phyloP scores from a whole-genome alignment of 2,113 vertebrate species.

The Phaetusa simplex region DNA sequence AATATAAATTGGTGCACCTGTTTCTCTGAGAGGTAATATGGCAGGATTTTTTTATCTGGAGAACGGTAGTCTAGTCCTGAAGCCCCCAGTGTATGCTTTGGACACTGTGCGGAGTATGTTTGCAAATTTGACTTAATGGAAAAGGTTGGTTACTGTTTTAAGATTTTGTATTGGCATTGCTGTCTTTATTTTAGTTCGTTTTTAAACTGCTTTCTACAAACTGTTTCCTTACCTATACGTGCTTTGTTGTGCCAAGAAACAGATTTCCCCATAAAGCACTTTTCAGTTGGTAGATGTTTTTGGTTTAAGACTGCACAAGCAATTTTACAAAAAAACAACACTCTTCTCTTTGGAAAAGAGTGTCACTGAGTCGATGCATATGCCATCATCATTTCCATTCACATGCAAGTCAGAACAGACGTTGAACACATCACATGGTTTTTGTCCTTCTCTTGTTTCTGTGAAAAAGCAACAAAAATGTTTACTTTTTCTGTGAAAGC shows the following conservation, averaged over 20 bases:
- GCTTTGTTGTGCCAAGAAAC: not conserved
- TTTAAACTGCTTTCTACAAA: not conserved
- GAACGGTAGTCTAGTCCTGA: not conserved
- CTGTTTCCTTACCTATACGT: not conserved
- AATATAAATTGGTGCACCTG: not conserved
- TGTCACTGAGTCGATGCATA: not conserved
- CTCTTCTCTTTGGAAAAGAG: not conserved
- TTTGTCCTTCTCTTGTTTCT: constrained; percentile 7
- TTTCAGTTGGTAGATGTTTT: not conserved
- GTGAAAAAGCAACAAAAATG: not conserved
- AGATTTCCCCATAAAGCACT: not conserved
- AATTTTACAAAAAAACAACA: not conserved
- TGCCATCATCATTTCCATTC: not conserved
- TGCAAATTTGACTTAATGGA: not conserved
- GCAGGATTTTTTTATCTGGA: not conserved
- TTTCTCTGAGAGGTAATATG: not conserved
- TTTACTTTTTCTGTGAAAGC: not conserved
- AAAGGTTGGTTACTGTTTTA: not conserved
- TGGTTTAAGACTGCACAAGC: not conserved
- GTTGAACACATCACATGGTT: not conserved
- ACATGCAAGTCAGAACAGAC: not conserved
- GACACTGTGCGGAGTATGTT: not conserved
- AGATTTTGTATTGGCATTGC: not conserved
- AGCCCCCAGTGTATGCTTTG: not conserved
- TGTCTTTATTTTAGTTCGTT: not conserved